A percentile compares a stretch with the other conserved stretches of the same genome.
phyloP scores from a whole-genome alignment of 2,888 invertebrate genomes.

The Invenusta paracnida region DNA sequence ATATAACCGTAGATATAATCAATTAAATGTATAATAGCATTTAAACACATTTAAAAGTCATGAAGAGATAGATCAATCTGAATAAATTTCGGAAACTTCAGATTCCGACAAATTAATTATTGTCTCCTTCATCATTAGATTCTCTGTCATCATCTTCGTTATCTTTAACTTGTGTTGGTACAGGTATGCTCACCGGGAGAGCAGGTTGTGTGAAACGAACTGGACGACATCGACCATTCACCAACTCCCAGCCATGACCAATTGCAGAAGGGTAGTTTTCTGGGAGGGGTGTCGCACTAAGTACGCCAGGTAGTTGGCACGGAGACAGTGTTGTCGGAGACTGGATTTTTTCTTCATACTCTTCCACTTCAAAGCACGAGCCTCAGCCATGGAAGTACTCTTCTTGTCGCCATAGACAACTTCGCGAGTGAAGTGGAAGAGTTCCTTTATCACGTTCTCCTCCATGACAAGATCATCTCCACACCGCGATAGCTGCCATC shows the following conservation, averaged over 20 bases:
- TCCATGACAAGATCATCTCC: not conserved
- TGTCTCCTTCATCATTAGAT: slow-evolving; percentile 22
- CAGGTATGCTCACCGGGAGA: no score
- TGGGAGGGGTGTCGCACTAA: not conserved
- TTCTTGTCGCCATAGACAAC: not conserved
- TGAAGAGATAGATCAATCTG: not conserved
- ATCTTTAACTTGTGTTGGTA: not conserved
- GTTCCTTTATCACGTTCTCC: not conserved
- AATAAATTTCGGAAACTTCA: not conserved
- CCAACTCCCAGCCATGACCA: slow-evolving; percentile 18
- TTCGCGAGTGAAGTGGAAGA: not conserved
- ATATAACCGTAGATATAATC: not conserved
- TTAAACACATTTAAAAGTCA: no score
- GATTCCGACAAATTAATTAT: not conserved
- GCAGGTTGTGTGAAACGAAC: slow-evolving; percentile 21
- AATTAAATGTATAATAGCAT: no score
- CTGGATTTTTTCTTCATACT: not conserved
- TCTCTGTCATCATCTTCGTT: slow-evolving; percentile 15
- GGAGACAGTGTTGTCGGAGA: slow-evolving; percentile 25
- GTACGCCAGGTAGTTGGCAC: slow-evolving; percentile 26
- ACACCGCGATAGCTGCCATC: no score
- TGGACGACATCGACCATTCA: slow-evolving; percentile 13
- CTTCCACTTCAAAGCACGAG: not conserved
- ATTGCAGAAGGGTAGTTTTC: slow-evolving; percentile 9
- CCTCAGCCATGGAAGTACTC: not conserved